Percentiles rank a stretch among this genome's conserved stretches.
phyloP scores from a whole-genome alignment of 2,113 vertebrate genomes.

The Callithrix jacchus region DNA sequence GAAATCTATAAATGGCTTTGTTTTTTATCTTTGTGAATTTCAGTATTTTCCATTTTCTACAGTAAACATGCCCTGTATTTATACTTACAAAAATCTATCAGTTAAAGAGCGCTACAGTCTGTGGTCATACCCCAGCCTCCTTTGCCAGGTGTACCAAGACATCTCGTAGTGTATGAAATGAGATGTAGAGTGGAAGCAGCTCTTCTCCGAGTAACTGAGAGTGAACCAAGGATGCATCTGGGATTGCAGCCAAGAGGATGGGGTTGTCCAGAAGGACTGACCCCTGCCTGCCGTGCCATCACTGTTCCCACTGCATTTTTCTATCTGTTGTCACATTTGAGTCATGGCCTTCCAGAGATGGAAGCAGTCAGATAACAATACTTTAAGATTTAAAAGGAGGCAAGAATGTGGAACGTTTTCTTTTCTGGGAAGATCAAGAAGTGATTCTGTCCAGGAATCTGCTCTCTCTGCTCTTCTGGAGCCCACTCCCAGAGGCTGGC shows the following conservation, averaged over 20 bases:
- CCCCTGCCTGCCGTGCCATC: not conserved
- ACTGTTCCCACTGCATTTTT: not conserved
- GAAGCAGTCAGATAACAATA: not conserved
- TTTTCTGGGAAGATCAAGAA: slow-evolving; percentile 23
- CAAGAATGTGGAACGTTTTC: not conserved
- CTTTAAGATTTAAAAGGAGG: not conserved
- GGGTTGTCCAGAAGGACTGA: not conserved
- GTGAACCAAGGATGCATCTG: not conserved
- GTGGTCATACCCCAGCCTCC: not conserved
- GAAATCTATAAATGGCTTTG: not conserved
- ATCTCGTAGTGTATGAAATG: not conserved
- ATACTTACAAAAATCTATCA: not conserved
- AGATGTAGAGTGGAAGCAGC: not conserved
- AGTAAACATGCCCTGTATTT: not conserved
- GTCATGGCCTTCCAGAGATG: not conserved
- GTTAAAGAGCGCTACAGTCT: not conserved
- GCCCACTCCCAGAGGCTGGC: not conserved
- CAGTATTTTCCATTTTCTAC: not conserved
- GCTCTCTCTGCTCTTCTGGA: not conserved
- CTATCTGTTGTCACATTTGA: not conserved
- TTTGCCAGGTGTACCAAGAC: not conserved
- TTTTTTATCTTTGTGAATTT: not conserved
- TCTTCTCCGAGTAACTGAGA: not conserved
- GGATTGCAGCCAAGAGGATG: not conserved
- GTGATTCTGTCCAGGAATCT: not conserved